These are phyloP conservation scores for Drosophila testacea DNA, from an alignment of 2,888 invertebrate species.

Conservation along the genomic window DNA sequence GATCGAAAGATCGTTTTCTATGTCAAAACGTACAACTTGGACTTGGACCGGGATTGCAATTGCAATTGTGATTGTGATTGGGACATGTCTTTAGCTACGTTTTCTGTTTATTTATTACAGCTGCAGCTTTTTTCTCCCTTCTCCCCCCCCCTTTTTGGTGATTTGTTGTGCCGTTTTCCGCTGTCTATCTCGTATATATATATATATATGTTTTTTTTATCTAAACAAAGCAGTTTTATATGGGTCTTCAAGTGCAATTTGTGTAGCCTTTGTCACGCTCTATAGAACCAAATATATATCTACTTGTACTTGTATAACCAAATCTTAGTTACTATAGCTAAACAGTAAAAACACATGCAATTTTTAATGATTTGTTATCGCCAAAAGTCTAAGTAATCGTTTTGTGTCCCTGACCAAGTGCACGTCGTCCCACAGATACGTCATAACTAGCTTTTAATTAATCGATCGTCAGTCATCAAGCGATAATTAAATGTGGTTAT, in stretches of 20 bases:
- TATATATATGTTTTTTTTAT: no score
- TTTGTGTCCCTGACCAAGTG: slow-evolving; percentile 65
- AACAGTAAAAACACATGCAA: slow-evolving; percentile 40
- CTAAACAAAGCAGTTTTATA: slow-evolving; percentile 30
- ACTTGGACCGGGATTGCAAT: slow-evolving; percentile 30
- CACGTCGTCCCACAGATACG: slow-evolving; percentile 59
- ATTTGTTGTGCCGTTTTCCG: slow-evolving; percentile 38
- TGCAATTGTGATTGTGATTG: slow-evolving; percentile 33
- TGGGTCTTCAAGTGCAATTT: slow-evolving; percentile 25
- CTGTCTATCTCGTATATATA: slow-evolving; percentile 18
- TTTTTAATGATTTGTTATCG: slow-evolving; percentile 51
- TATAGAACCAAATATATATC: no score
- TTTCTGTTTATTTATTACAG: slow-evolving; percentile 51
- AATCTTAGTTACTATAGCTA: slow-evolving; percentile 1
- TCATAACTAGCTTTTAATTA: slow-evolving; percentile 38
- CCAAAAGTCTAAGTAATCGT: slow-evolving; percentile 16
- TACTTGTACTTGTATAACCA: slow-evolving; percentile 2
- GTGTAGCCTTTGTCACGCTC: slow-evolving; percentile 27
- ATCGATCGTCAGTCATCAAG: slow-evolving; percentile 28
- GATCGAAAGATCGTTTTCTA: slow-evolving; percentile 61
- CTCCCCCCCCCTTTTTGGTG: not conserved
- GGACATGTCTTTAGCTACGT: slow-evolving; percentile 62
- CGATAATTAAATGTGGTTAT: slow-evolving; percentile 9
- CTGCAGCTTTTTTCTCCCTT: slow-evolving; percentile 37
- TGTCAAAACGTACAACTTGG: slow-evolving; percentile 52